These are phyloP conservation scores for Callorhinus ursinus DNA, from an alignment of 2,113 vertebrate genomes.

Conservation along the genomic window DNA sequence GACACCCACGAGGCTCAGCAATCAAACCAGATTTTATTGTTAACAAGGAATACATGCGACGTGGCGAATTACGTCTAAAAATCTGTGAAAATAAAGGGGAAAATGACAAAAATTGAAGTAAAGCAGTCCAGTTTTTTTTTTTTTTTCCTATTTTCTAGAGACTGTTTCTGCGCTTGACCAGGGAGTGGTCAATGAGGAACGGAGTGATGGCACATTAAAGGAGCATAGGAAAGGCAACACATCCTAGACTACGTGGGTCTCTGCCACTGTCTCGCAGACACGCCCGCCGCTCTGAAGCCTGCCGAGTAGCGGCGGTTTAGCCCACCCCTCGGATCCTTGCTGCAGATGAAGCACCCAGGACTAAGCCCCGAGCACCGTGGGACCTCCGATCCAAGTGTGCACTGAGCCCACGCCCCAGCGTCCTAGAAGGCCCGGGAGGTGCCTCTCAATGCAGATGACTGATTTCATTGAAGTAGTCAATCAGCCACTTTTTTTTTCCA, in stretches of 20 bases:
- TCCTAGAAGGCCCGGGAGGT: slow-evolving; percentile 80
- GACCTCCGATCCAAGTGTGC: slow-evolving; percentile 81
- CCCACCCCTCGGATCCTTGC: slow-evolving; percentile 79
- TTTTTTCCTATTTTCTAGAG: not conserved
- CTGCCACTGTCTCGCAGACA: slow-evolving; percentile 75
- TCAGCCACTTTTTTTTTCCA: slow-evolving; percentile 65
- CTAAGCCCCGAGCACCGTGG: slow-evolving; percentile 81
- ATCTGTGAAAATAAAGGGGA: not conserved
- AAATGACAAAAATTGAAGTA: not conserved
- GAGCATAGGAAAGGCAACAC: slow-evolving; percentile 69
- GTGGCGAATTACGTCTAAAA: not conserved
- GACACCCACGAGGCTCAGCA: not conserved
- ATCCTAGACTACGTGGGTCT: slow-evolving; percentile 78
- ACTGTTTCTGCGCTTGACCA: slow-evolving; percentile 60
- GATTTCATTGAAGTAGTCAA: slow-evolving; percentile 84
- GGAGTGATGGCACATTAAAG: slow-evolving; percentile 70
- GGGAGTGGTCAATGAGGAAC: slow-evolving; percentile 52
- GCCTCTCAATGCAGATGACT: slow-evolving; percentile 83
- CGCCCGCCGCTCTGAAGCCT: slow-evolving; percentile 80
- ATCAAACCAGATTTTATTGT: not conserved
- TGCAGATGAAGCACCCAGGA: slow-evolving; percentile 78
- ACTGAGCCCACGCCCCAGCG: slow-evolving; percentile 78
- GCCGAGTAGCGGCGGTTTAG: slow-evolving; percentile 77
- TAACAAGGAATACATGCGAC: not conserved
- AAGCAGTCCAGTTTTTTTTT: fast-evolving